Base-by-base conservation (phyloP, 2,797 vertebrate genomes). In the Sebastolobus alascanus region DNA sequence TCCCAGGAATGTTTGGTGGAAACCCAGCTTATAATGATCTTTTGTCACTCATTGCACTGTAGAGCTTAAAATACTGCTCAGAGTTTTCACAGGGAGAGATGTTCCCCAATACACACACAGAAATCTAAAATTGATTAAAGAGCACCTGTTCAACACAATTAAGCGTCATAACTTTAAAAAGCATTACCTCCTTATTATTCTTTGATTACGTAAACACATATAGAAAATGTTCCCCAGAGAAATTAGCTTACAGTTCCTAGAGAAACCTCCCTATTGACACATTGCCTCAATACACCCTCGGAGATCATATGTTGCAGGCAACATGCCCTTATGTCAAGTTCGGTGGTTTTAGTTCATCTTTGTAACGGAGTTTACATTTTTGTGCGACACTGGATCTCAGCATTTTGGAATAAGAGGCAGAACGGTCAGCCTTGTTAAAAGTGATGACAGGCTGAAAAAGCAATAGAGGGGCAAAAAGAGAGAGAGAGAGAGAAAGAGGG, bases 361-460 rank as follows among this genome's bases (percentile, higher is more conserved):
- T 70, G 37, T 63, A 68, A 67, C n/a, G 9, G 40, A 66, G 70
- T 54, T 43, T 46, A 46, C 52, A 56, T 70, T 59, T 82, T 29
- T 68, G 71, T 63, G 27, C 29, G 6, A 63, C 52, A 70, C 3
- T 63, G 46, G 46, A 65, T 52, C 59, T 84, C 50, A 31, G 56
- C 73, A 31, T 76, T 55, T 68, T 83, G 77, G 37, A 79, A 70
- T 38, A 72, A 56, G 35, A 72, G 70, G 35, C 67, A 66, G 27
- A 86, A 73, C 22, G 63, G 18, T 79, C 66, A 38, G 55, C 38
- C 50, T 77, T 35, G 79, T 84, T 82, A 68, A 73, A 85, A 70
- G 80, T 13, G 77, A 87, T 75, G 86, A 90, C 80, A 87, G 73
- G 84, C 77, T 65, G 77, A 75, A 68, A 81, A 82, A 86, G 70